Conservation (phyloP, 2,888 invertebrate species). For the Eubasilissa splendida region DNA sequence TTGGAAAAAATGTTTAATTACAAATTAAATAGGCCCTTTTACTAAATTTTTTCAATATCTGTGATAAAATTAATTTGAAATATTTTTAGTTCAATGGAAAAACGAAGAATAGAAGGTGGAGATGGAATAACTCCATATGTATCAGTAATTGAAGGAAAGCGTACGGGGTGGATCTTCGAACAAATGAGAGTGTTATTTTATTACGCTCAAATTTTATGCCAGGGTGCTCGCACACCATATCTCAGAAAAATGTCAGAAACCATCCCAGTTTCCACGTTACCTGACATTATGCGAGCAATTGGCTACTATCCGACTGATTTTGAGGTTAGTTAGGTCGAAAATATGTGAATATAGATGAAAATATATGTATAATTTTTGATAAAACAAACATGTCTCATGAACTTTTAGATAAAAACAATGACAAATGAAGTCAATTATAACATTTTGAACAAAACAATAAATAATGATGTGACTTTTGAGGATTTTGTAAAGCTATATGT, state of each 20-base stretch:
- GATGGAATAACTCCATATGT: slow-evolving; percentile 78
- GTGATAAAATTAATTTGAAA: neutral
- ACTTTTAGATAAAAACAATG: slow-evolving; percentile 73
- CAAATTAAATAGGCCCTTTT: too few relatives aligned
- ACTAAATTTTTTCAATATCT: too few relatives aligned
- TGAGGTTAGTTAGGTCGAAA: slow-evolving; percentile 72
- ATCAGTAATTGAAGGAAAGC: slow-evolving; percentile 79
- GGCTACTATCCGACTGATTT: slow-evolving; percentile 84
- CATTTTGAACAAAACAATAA: slow-evolving; percentile 68
- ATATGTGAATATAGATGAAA: neutral
- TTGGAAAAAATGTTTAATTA: too few relatives aligned
- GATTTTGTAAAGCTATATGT: slow-evolving; percentile 78
- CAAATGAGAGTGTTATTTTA: slow-evolving; percentile 85
- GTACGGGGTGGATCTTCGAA: slow-evolving; percentile 79
- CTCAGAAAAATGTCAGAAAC: slow-evolving; percentile 74
- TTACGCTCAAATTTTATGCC: slow-evolving; percentile 82
- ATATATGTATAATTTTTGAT: neutral
- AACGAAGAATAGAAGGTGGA: slow-evolving; percentile 71
- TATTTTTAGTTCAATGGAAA: slow-evolving; percentile 69
- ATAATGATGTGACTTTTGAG: slow-evolving; percentile 75
- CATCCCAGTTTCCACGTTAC: slow-evolving; percentile 78
- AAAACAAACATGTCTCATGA: neutral
- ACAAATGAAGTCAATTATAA: slow-evolving; percentile 74
- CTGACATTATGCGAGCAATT: slow-evolving; percentile 82
- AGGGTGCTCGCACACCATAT: slow-evolving; percentile 79